Evolutionary conservation across 2,888 invertebrate species (phyloP), one percentile per base, ranked within the genome.

Genomic region (Ligdia adustata): DNA sequence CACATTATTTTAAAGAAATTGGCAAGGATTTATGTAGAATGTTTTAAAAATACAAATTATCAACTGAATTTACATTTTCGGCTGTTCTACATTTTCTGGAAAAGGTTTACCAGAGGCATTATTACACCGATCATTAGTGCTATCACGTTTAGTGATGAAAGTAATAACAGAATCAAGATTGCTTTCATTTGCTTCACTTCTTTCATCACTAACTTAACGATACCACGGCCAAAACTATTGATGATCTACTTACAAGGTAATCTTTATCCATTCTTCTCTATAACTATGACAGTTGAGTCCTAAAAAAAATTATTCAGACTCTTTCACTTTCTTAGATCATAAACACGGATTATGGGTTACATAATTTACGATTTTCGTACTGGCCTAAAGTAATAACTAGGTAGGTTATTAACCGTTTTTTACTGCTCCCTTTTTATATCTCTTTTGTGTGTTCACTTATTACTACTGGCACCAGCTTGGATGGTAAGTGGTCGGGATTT

Each of bases 331-430:
- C 26, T 28, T 18, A 38, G 39, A 43, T 49, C 45, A 35, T 60
- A 60, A 55, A 51, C 43, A 53, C 28, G 46, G 51, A 49, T 56
- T 60, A 57, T 28, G 42, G 40, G 39, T 35, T 31, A 32, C 24
- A 55, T 60, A 54, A 56, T 60, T 57, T 57, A 60, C 52, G 57
- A 57, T 52, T 43, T 52, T 32, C 22, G 42, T 39, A 31, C 38
- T 47, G 50, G 37, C 46, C 42, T 53, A 43, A 52, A 51, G 49
- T 51, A 51, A 60, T 53, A 55, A 53, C 49, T 51, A 52, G 46
- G 43, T 28, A 7, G 46, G 44, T 46, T 53, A 55, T 49, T 52
- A 55, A 49, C 44, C 32, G 38, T 34, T 49, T 50, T 43, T 38
- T 47, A 50, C 33, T 34, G 24, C 44, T 16, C 41, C 37, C 31